Evolutionary conservation across 2,888 invertebrate species (phyloP).

Genomic region (Pandemis heparana): DNA sequence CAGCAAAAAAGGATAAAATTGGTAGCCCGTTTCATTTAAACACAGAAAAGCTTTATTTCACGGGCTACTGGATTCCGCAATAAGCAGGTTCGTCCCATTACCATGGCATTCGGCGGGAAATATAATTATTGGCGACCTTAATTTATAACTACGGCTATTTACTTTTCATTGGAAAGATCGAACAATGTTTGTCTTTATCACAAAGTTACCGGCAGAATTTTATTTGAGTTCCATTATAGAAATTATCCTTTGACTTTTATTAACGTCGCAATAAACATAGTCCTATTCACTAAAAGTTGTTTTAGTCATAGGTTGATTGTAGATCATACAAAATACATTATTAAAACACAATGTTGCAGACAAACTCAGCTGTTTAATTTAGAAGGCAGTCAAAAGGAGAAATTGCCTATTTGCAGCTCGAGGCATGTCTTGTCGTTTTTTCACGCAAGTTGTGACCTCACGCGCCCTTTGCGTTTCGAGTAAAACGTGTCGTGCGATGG

Average conservation of each 20-base stretch:
- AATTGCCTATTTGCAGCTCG: not conserved
- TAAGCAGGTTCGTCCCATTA: slow-evolving; percentile 49
- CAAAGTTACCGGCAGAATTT: not conserved
- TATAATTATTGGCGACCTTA: slow-evolving; percentile 23
- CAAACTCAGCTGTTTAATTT: not conserved
- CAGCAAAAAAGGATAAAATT: slow-evolving; percentile 58
- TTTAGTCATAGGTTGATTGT: not conserved
- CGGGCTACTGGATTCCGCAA: slow-evolving; percentile 56
- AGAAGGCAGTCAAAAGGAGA: not conserved
- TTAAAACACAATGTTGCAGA: not conserved
- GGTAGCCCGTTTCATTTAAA: slow-evolving; percentile 68
- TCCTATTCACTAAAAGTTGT: not conserved
- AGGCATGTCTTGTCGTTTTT: slow-evolving; percentile 13
- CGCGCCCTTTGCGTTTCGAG: slow-evolving; percentile 26
- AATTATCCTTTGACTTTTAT: not conserved
- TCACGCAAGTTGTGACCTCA: slow-evolving; percentile 31
- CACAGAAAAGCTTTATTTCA: slow-evolving; percentile 69
- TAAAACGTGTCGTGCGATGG: slow-evolving; percentile 31
- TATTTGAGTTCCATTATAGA: not conserved
- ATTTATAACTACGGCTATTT: slow-evolving; percentile 13
- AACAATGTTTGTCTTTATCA: not conserved
- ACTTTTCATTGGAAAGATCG: slow-evolving; percentile 4
- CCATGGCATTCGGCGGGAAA: slow-evolving; percentile 11
- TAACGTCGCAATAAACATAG: no score
- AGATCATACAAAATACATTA: not conserved